Conservation (phyloP, 2,888 invertebrate species). For the Conus canariensis region DNA sequence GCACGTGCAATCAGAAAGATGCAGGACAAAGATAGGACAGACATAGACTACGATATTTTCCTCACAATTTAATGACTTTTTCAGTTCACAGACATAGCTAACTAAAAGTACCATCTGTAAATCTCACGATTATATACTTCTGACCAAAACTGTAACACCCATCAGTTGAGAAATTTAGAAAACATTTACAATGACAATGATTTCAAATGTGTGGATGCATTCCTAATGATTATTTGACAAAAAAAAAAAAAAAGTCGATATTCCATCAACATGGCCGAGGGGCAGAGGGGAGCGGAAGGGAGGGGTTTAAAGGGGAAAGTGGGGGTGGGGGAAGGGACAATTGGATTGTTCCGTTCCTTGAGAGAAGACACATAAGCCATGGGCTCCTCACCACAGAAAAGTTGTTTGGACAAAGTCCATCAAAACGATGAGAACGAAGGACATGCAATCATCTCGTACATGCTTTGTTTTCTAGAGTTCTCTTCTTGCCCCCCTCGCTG, state of each 20-base stretch:
- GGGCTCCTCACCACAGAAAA: background rate
- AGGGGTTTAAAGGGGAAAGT: too few relatives aligned
- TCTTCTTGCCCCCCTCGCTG: background rate
- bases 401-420: background rate
- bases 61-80: constrained; percentile 32
- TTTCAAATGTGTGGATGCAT: background rate
- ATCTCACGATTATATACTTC: constrained; percentile 30
- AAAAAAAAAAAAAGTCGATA: too few relatives aligned
- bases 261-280: background rate
- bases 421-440: background rate
- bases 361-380: background rate
- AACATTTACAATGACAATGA: constrained; percentile 24
- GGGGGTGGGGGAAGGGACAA: background rate
- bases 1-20: background rate
- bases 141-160: constrained; percentile 20
- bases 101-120: constrained; percentile 37
- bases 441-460: background rate
- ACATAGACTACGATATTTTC: background rate
- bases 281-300: background rate
- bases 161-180: constrained; percentile 22
- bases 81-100: constrained; percentile 38
- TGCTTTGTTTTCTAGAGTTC: background rate
- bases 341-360: background rate
- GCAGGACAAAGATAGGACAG: background rate
- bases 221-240: background rate